Evolutionary conservation across 2,888 invertebrate genomes (phyloP).

Genomic region (Aphrophora alni): DNA sequence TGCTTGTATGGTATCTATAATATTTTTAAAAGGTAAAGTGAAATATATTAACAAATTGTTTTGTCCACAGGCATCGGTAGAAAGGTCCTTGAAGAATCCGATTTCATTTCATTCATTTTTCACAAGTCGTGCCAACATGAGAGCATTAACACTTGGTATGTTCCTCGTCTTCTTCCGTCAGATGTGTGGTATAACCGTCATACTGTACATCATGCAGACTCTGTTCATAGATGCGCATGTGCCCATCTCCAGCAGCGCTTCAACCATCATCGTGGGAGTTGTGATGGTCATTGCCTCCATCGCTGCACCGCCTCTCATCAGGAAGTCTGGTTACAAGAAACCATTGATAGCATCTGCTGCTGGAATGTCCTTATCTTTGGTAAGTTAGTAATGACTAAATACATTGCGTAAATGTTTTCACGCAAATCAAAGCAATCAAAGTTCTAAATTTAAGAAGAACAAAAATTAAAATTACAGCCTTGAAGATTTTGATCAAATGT

Average conservation of each 20-base stretch:
- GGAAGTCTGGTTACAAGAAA: constrained; percentile 57
- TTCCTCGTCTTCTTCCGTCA: constrained; percentile 57
- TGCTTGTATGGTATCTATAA: no score
- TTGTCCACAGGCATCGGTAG: not conserved
- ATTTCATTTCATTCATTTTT: not conserved
- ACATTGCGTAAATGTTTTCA: no score
- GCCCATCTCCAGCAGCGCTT: not conserved
- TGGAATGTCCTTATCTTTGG: constrained; percentile 49
- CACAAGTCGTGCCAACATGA: constrained; percentile 20
- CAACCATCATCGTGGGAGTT: constrained; percentile 29
- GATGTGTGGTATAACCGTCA: constrained; percentile 51
- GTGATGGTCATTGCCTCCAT: constrained; percentile 41
- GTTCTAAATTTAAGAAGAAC: no score
- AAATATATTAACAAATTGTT: no score
- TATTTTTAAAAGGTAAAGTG: no score
- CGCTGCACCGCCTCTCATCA: constrained; percentile 53
- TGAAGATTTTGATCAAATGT: no score
- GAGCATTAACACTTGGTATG: constrained; percentile 40
- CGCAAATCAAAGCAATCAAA: no score
- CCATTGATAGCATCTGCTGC: constrained; percentile 56
- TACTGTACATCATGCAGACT: constrained; percentile 49
- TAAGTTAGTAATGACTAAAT: no score
- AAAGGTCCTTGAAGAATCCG: not conserved
- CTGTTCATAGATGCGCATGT: constrained; percentile 48
- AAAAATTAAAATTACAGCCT: no score